Base-by-base conservation (phyloP, 2,888 invertebrate genomes). In the Tetrapedia diversipes region DNA sequence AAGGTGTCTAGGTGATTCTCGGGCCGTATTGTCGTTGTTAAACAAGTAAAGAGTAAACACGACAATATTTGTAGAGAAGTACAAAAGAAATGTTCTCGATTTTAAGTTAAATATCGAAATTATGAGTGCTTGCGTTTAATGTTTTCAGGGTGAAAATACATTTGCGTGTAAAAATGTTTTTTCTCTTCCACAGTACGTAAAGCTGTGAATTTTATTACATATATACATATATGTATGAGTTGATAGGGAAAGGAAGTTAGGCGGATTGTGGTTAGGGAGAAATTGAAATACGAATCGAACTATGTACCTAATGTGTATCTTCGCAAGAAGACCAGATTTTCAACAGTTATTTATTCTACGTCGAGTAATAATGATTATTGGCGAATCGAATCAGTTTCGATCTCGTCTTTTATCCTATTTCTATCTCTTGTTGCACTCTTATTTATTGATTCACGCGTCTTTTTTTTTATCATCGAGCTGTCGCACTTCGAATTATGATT, bases 361-460 rank as follows among this genome's bases (percentile, higher is more conserved):
- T 70, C 66, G 66, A 74, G 61, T 77, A 75, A 66, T 49, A 67
- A 66, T 10, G 60, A 63, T 64, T 53, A 43, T 63, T 56, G 74
- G 51, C 56, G 66, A 29, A 14, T 63, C 66, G 75, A n/a, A 61
- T 57, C 56, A 41, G n/a, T 47, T 39, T 65, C 51, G 78, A 39
- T 56, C 47, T 64, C 69, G 74, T 76, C 68, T 63, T 77, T 82
- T 81, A 77, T 82, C 81, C 72, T 83, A 83, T 82, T 72, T 86
- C 77, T 86, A 86, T 84, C 83, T 89, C 87, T 89, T 88, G 90
- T 91, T 91, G 90, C 90, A 89, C 90, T 87, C 89, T 90, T 90
- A 91, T 91, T 91, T 90, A 91, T 91, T 91, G 87, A 88, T 82
- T 85, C 86, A 85, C 87, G 85, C 86, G 77, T 69, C 71, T 75